These are phyloP conservation scores for Orthosia cruda DNA, from an alignment of 2,888 invertebrate species.

Conservation along the genomic window DNA sequence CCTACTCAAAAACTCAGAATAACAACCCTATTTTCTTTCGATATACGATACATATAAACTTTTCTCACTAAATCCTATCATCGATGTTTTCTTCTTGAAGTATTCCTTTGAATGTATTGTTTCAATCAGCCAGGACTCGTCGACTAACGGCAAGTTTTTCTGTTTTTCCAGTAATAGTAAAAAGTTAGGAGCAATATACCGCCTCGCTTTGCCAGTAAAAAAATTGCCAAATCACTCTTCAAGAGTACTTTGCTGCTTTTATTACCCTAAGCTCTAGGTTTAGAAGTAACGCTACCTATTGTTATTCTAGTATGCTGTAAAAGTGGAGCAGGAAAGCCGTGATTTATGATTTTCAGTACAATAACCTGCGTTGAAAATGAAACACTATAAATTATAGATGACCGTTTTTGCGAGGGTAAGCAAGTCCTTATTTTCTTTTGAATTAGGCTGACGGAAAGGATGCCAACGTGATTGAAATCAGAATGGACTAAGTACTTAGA, in stretches of 20 bases:
- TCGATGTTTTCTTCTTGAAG: slow-evolving; percentile 32
- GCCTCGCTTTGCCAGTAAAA: slow-evolving; percentile 40
- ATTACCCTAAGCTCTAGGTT: slow-evolving; percentile 42
- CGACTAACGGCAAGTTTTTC: slow-evolving; percentile 41
- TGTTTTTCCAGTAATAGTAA: slow-evolving; percentile 51
- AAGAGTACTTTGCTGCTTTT: slow-evolving; percentile 52
- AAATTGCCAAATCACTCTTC: slow-evolving; percentile 63
- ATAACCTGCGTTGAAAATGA: slow-evolving; percentile 28
- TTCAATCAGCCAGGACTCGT: slow-evolving; percentile 45
- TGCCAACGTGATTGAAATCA: background rate
- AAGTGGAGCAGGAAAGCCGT: slow-evolving; percentile 38
- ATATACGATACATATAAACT: slow-evolving; percentile 29
- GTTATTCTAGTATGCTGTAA: slow-evolving; percentile 57
- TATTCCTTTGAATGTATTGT: slow-evolving; percentile 45
- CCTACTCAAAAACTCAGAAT: background rate
- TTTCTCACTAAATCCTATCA: slow-evolving; percentile 28
- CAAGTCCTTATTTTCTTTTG: slow-evolving; percentile 9
- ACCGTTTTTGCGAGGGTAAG: slow-evolving; percentile 14
- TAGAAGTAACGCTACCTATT: slow-evolving; percentile 36
- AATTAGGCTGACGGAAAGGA: slow-evolving; percentile 1
- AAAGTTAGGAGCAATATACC: slow-evolving; percentile 57
- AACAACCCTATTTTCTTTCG: slow-evolving; percentile 23
- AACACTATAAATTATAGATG: slow-evolving; percentile 31
- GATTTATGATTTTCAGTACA: slow-evolving; percentile 50
- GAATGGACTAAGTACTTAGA: background rate